Evolutionary conservation across 2,797 vertebrate species (phyloP), one percentile per base, ranked within the genome.

Genomic region (Sebastes elongatus): DNA sequence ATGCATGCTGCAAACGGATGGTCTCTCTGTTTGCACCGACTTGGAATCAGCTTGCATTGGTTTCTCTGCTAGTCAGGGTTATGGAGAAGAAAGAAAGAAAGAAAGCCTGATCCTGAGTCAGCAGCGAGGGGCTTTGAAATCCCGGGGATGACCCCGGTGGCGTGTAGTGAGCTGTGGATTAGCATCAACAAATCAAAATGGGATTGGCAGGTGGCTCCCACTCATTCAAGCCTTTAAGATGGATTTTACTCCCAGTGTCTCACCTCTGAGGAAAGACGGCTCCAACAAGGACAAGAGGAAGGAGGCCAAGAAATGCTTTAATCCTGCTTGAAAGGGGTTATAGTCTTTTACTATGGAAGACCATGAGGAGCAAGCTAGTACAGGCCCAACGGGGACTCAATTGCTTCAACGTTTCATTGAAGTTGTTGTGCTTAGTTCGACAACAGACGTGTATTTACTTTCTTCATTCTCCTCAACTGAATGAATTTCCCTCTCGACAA

Each of bases 141-240:
- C 76, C 72, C 0, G 1, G 56, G 38, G 68, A 59, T 61, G 82
- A 85, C 82, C 73, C 1, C 0, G 9, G 38, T 67, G 87, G 82
- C 14, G 35, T 77, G 81, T 70, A 63, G 75, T 49, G 80, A 86
- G 83, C 87, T 5, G 42, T 78, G 91, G 93, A 94, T 93, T 93
- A 93, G 85, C 88, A 70, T 91, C 89, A 89, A 83, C 83, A 92
- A 89, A 92, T 92, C 87, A 86, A 92, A 94, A 92, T 83, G 62
- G 82, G 87, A 93, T 90, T 90, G 90, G 80, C 94, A 94, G 94
- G 94, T 94, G 94, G 83, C 86, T 80, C 76, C 62, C 70, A 49
- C 85, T 68, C 78, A 81, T 90, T 82, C 73, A 85, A 90, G 90
- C 91, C 90, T 89, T 86, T 90, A 92, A 94, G 87, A 95, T 89